phyloP scores from a whole-genome alignment of 92 coral and sea anemone genomes.

The Blastomussa wellsi region DNA sequence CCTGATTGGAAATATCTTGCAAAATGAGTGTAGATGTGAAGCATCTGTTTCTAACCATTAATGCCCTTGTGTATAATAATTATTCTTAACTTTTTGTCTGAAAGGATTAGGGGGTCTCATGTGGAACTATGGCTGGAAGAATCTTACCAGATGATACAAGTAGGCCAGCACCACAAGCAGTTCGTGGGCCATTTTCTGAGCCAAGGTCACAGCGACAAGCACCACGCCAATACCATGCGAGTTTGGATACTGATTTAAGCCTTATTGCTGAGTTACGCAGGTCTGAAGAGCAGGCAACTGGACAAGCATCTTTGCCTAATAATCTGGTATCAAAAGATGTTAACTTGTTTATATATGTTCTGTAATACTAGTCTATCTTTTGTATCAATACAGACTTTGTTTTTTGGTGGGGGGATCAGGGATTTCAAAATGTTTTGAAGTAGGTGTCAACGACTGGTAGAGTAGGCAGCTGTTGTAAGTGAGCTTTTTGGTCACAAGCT shows the following conservation, averaged over 20 bases:
- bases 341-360: background rate
- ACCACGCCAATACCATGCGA: slow-evolving; percentile 76
- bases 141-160: slow-evolving; percentile 74
- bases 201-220: slow-evolving; percentile 88
- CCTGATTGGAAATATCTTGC: background rate
- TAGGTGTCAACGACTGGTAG: too few relatives aligned
- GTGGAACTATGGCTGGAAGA: slow-evolving; percentile 82
- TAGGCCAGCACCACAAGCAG: slow-evolving; percentile 44
- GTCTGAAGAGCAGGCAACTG: slow-evolving; percentile 75
- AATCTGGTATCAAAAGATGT: slow-evolving; percentile 71
- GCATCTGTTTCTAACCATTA: background rate
- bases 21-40: too few relatives aligned
- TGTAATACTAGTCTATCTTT: too few relatives aligned
- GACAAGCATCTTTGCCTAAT: slow-evolving; percentile 84
- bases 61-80: background rate
- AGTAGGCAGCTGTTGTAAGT: too few relatives aligned
- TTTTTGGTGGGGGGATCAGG: too few relatives aligned
- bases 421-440: too few relatives aligned
- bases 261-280: slow-evolving; percentile 83
- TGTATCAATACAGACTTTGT: too few relatives aligned
- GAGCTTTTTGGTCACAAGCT: too few relatives aligned
- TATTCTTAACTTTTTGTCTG: background rate
- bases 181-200: slow-evolving; percentile 66
- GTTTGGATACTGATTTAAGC: slow-evolving; percentile 91
- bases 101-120: background rate